Percentiles rank a stretch among this genome's conserved stretches.
Evolutionary conservation across 2,113 vertebrate genomes (phyloP).

Genomic region (Ivindomyrus marchei): DNA sequence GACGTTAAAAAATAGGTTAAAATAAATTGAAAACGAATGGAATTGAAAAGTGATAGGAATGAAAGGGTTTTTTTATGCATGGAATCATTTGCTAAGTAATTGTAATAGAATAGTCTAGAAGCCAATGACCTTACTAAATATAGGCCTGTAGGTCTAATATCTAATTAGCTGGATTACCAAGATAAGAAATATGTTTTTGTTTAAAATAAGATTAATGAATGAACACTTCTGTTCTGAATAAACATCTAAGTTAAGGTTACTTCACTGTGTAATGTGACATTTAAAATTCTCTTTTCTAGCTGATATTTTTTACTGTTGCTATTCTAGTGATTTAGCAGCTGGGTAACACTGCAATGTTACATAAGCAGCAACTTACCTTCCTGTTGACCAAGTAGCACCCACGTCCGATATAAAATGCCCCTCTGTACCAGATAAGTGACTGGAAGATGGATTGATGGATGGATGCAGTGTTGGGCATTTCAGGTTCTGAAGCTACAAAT

Average conservation of each 20-base stretch:
- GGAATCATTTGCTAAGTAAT: neutral
- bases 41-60: neutral
- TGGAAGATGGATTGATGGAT: neutral
- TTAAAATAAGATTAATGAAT: neutral
- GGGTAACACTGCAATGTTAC: neutral
- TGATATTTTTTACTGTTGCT: neutral
- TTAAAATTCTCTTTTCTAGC: neutral
- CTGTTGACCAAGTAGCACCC: neutral
- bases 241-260: neutral
- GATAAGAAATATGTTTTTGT: neutral
- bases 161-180: neutral
- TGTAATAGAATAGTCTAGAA: neutral
- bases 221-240: neutral
- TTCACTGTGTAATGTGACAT: neutral
- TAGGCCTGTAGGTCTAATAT: neutral
- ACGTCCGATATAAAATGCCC: too few species aligned
- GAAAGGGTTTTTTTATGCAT: neutral
- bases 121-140: neutral
- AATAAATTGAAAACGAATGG: neutral
- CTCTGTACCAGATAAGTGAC: neutral
- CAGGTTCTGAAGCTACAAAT: neutral
- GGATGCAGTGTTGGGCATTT: neutral
- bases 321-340: neutral
- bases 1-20: neutral
- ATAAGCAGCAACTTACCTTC: neutral